These are phyloP conservation scores for Bryconaethiops microstoma DNA, from an alignment of 2,797 vertebrate genomes.

Conservation along the genomic window DNA sequence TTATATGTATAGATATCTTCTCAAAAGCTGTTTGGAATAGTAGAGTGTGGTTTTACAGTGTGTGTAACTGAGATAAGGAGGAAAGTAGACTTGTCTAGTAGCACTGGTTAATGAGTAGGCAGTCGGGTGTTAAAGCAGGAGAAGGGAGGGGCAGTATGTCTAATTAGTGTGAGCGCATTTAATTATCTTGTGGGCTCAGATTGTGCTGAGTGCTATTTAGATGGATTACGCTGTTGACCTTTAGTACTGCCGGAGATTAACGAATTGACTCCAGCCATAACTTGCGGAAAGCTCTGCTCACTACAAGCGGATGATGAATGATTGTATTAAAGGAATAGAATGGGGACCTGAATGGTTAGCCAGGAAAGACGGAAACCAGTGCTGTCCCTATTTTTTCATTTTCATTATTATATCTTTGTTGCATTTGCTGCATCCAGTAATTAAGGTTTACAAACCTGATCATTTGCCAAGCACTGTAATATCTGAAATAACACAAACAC, in stretches of 20 bases:
- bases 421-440: neutral
- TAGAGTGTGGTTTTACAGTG: neutral
- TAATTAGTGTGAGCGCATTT: constrained; percentile 66
- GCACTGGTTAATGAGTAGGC: constrained; percentile 47
- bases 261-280: constrained; percentile 47
- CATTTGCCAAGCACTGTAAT: neutral
- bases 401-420: neutral
- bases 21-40: neutral
- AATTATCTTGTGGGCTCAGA: constrained; percentile 65
- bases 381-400: neutral
- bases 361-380: constrained; percentile 13
- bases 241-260: constrained; percentile 45
- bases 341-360: constrained; percentile 1
- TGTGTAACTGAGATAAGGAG: constrained; percentile 34
- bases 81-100: constrained; percentile 24
- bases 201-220: constrained; percentile 55
- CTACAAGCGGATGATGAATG: constrained; percentile 37
- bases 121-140: constrained; percentile 14
- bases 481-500: neutral
- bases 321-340: constrained; percentile 23
- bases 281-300: constrained; percentile 15
- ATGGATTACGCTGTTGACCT: constrained; percentile 66
- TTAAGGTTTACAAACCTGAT: neutral
- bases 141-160: constrained; percentile 51
- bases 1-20: neutral